Base-by-base conservation (phyloP, 2,888 invertebrate species). In the Hydrotaea cyrtoneurina region DNA sequence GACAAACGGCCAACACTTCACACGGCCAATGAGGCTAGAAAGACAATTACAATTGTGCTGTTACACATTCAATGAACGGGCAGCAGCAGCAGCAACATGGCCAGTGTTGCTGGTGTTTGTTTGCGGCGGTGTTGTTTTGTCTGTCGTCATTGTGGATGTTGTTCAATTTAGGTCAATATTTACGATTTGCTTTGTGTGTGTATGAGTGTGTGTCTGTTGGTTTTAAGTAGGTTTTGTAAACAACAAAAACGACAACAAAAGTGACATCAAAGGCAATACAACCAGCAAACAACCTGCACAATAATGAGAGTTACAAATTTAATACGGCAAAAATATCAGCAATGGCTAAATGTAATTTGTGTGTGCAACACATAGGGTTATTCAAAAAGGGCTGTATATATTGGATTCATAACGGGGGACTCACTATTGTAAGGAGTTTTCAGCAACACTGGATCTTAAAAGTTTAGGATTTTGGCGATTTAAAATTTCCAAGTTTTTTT, bases 151-250 rank as follows among this genome's bases (percentile, higher is more conserved):
- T 43, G 46, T 23, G 19, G 39, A 66, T 76, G 55, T 79, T 64
- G 72, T 76, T 66, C 39, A 50, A 76, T 80, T 23, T 66, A 13
- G 76, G 66, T 77, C 57, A 79, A 59, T 59, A 80, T 83, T 77
- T 71, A 80, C 43, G 26, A 39, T 78, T 78, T 78, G 36, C 57
- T 55, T 4, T 17, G 2, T 1, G 4, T 36, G 19, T 66, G 64
- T 7, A 31, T 64, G 15, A 64, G 21, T 21, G 13, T 55, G 21
- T 26, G 57, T n/a, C 11, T 17, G 57, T 53, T 66, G 36, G 11
- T 71, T 59, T 71, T 31, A 74, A 43, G 26, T 59, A 36, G 57
- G 46, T 78, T 50, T 59, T 59, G 71, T 71, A 31, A 50, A 31
- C 39, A 46, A 50, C 50, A n/a, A 50, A 15, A 50, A 15, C 50